Base-by-base conservation (phyloP, 2,113 vertebrate species). In the Ploceus nigricollis region DNA sequence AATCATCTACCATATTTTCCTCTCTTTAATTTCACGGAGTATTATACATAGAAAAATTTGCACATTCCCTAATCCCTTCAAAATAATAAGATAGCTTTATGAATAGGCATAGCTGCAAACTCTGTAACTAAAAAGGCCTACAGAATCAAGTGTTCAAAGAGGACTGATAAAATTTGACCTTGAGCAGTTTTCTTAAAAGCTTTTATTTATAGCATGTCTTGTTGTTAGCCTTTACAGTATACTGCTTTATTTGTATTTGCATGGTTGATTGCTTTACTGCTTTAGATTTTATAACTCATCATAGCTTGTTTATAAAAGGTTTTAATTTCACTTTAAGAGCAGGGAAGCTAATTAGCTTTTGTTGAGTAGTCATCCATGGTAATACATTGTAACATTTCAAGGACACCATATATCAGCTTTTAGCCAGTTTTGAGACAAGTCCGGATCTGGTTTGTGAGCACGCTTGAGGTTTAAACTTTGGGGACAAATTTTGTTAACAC, bases 131-230 rank as follows among this genome's bases (percentile, higher is more conserved):
- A 84, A 61, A 73, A 57, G 68, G 13, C 66, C 58, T 39, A 44
- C 23, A 56, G 64, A 73, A 82, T 80, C 54, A 63, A 42, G 11
- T 75, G 40, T 68, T 89, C 15, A 30, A 58, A 71, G 30, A 89
- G 40, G 20, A 56, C 60, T 94, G 77, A 73, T 88, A 76, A 78
- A 92, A 70, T 90, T 83, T 93, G 89, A 96, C 89, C 92, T 92
- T 92, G 72, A 87, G 58, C 73, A 51, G 48, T 85, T 90, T 93
- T 76, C 39, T 87, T 85, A 69, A 73, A 66, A 96, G 73, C 56
- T 87, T 90, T 89, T 95, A 94, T 94, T 96, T 96, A 94, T 90
- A 96, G 90, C 69, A 45, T 89, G 28, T 54, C 56, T 91, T 91
- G 25, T 90, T 95, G 78, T 95, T 92, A 93, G 40, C 60, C 82